Evolutionary conservation across 2,797 vertebrate genomes (phyloP), one percentile per base, ranked within the genome.

Genomic region (Benthosema pterotum): DNA sequence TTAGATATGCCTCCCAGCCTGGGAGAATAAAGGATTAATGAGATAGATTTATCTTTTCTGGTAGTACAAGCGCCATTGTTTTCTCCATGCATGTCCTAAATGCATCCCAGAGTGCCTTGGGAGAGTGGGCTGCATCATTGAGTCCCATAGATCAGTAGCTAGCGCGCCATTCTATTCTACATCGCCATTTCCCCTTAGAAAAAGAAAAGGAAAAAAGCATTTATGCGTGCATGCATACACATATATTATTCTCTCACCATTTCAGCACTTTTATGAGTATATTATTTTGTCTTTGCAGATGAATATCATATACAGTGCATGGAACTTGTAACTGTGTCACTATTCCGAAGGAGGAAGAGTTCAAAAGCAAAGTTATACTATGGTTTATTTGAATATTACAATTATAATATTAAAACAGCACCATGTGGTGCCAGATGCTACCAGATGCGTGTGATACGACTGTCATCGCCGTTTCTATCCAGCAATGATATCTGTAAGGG

Each of bases 41-140:
- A 92, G 88, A 90, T 78, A 89, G 85, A 91, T 93, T 91, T 89
- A 91, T 93, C 89, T 91, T 91, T 89, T 84, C 82, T 87, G 81
- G 80, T 89, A 86, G 83, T 88, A 88, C 82, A 83, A 63, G 78
- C 77, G 64, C 83, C 77, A 85, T 87, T 90, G 84, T 91, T 92
- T 90, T 84, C 75, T 81, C 79, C 84, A 79, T 83, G 77, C 84
- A 81, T 87, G 80, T 89, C 84, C 78, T 89, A 83, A 86, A 82
- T 84, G 83, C 69, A 86, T 91, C 81, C 74, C 83, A 80, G 78
- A 86, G 77, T 86, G 85, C 85, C 83, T 78, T 84, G 82, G 85
- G 88, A 87, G 74, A 80, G n/a, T n/a, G 72, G 54, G 69, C 63
- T 71, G 87, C 83, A 84, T 83, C 84, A 84, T 75, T 86, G 85